Conservation (phyloP, 2,113 vertebrate genomes). For the Phaetusa simplex region DNA sequence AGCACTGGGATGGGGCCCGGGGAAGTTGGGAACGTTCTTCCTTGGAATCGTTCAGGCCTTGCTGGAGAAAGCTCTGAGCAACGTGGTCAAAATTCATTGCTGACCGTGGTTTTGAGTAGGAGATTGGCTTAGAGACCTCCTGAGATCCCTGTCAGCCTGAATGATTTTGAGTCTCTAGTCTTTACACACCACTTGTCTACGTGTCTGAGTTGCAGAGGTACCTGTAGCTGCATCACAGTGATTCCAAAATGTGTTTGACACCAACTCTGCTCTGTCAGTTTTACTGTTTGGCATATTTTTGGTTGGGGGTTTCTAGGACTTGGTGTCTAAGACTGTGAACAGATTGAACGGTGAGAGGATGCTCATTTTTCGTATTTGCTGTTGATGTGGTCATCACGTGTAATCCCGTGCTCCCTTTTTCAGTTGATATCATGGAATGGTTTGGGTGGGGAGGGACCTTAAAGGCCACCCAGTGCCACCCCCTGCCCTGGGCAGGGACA, state of each 20-base stretch:
- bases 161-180: accelerated
- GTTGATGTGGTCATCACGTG: accelerated
- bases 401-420: neutral
- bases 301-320: neutral
- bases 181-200: neutral
- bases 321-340: neutral
- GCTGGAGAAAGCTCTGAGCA: neutral
- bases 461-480: neutral
- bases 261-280: neutral
- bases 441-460: neutral
- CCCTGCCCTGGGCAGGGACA: neutral
- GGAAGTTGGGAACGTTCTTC: neutral
- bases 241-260: accelerated
- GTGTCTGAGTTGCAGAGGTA: neutral
- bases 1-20: neutral
- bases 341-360: neutral
- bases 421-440: neutral
- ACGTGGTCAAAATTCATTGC: neutral
- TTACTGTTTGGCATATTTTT: neutral
- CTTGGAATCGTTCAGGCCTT: neutral
- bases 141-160: neutral
- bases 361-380: accelerated
- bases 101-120: neutral
- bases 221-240: neutral
- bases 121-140: neutral